Evolutionary conservation across 2,888 invertebrate species (phyloP).

Genomic region (Lapara coniferarum): DNA sequence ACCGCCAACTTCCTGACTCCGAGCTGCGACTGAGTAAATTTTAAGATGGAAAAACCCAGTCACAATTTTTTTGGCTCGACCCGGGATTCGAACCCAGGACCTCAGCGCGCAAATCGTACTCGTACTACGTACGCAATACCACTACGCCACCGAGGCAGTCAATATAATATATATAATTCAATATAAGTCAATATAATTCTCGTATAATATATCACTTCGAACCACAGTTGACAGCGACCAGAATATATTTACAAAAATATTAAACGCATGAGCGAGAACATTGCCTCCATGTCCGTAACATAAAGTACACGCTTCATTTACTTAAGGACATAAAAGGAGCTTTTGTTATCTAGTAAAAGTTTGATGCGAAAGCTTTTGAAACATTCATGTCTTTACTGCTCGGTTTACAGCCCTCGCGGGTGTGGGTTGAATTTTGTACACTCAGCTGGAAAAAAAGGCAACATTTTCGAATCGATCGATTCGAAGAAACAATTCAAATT

Average conservation of each 20-base stretch:
- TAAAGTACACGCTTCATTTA: constrained; percentile 22
- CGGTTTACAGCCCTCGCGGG: constrained; percentile 16
- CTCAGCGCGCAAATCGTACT: no score
- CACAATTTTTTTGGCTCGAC: no score
- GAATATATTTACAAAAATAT: background rate
- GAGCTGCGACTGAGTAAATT: no score
- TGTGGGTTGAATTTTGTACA: constrained; percentile 6
- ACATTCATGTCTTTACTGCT: constrained; percentile 11
- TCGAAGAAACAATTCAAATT: no score
- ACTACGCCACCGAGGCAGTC: background rate
- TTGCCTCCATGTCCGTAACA: constrained; percentile 10
- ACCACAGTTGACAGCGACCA: no score
- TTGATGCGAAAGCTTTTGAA: constrained; percentile 26
- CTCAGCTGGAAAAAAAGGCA: no score
- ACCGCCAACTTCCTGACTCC: no score
- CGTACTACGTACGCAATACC: no score
- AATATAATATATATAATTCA: background rate
- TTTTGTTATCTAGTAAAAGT: constrained; percentile 26
- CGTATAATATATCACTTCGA: background rate
- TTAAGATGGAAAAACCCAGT: no score
- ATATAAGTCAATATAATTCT: no score
- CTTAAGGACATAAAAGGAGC: constrained; percentile 21
- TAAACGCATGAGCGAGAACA: background rate
- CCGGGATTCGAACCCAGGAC: no score
- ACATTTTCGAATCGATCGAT: no score